Conservation (phyloP, 2,888 invertebrate genomes). For the Drosophila mimica region DNA sequence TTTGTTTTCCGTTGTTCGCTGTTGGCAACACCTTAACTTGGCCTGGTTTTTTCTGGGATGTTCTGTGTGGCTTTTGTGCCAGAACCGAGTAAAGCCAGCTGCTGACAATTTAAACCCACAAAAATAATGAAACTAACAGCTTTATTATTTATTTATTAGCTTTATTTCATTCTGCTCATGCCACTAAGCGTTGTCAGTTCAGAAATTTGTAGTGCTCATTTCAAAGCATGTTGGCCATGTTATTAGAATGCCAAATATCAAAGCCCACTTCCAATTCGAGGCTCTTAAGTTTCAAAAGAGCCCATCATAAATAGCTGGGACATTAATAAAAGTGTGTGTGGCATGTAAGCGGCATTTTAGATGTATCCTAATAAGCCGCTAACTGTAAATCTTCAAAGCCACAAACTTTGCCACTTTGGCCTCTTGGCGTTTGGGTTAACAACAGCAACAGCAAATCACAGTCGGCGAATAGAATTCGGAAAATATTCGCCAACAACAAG, state of each 20-base stretch:
- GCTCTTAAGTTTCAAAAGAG: not conserved
- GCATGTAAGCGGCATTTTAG: conserved; percentile 51
- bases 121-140: not conserved
- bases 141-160: not conserved
- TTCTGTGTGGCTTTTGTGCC: not conserved
- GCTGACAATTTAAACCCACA: not conserved
- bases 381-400: conserved; percentile 54
- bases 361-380: not conserved
- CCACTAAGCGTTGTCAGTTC: not conserved
- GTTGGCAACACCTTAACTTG: conserved; percentile 23
- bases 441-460: conserved; percentile 51
- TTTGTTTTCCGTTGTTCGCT: conserved; percentile 5
- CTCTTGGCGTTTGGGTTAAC: conserved; percentile 40
- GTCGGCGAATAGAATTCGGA: conserved; percentile 46
- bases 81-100: not conserved
- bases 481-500: conserved; percentile 51
- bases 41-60: conserved; percentile 22
- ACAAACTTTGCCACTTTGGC: conserved; percentile 40
- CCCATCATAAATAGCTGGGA: conserved; percentile 11
- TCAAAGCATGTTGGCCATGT: conserved; percentile 1
- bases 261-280: conserved; percentile 13
- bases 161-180: not conserved
- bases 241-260: conserved; percentile 37
- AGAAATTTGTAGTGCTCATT: not conserved
- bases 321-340: conserved; percentile 14